Percentiles rank a stretch among this genome's conserved stretches.
phyloP scores from a whole-genome alignment of 2,888 invertebrate species.

The Odontothrips loti region DNA sequence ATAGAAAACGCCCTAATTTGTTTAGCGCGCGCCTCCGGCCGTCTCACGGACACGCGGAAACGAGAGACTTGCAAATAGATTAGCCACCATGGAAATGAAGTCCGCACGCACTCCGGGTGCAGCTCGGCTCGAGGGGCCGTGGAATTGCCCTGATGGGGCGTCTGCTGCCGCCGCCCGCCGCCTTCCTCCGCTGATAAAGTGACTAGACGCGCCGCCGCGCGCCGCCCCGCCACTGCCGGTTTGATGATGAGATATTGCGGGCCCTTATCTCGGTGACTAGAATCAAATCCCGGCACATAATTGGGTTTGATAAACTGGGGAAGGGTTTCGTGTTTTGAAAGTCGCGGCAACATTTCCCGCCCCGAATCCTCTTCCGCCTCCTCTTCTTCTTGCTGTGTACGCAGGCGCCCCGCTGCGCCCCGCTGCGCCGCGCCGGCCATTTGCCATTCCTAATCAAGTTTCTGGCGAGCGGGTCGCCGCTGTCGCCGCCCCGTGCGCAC shows the following conservation, averaged over 20 bases:
- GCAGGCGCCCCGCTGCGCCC: neutral
- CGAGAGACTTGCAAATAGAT: neutral
- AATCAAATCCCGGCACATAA: constrained; percentile 6
- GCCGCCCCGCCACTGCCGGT: neutral
- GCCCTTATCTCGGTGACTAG: neutral
- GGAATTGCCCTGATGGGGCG: neutral
- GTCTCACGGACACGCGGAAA: neutral
- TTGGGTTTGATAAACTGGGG: constrained; percentile 8
- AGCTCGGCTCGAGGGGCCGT: neutral
- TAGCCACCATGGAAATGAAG: neutral
- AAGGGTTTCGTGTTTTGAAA: neutral
- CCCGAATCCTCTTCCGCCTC: neutral
- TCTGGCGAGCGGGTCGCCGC: neutral
- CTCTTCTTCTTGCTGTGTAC: neutral
- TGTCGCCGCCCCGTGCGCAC: neutral
- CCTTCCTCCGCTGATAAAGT: neutral
- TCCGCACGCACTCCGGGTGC: neutral
- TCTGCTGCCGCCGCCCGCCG: neutral
- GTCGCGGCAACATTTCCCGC: neutral
- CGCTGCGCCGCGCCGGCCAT: too few relatives aligned
- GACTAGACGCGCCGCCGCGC: neutral
- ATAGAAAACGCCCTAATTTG: too few relatives aligned
- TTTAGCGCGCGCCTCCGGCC: neutral
- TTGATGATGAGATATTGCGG: neutral
- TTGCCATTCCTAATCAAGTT: neutral